These are phyloP conservation scores for Thaleichthys pacificus DNA, from an alignment of 2,797 vertebrate genomes.

Conservation along the genomic window DNA sequence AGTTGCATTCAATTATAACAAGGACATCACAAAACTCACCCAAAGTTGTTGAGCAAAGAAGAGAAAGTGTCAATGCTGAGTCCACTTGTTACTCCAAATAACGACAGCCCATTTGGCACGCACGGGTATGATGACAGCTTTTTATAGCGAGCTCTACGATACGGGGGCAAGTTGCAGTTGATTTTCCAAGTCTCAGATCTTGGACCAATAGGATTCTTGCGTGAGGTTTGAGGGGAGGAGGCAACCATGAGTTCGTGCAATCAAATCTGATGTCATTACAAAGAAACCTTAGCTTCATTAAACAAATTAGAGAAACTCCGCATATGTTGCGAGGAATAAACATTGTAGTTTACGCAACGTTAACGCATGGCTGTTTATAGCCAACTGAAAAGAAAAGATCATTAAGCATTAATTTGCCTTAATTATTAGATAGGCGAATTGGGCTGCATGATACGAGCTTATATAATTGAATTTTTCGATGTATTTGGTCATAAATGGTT, in stretches of 20 bases:
- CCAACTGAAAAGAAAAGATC: background rate
- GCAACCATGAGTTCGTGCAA: slow-evolving; percentile 33
- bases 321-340: slow-evolving; percentile 64
- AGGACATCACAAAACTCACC: slow-evolving; percentile 58
- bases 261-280: slow-evolving; percentile 81
- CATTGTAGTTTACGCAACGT: background rate
- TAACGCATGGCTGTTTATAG: background rate
- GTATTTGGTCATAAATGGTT: too few species aligned
- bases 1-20: background rate
- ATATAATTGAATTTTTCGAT: too few species aligned
- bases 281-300: slow-evolving; percentile 78
- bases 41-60: slow-evolving; percentile 32
- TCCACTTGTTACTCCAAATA: slow-evolving; percentile 72
- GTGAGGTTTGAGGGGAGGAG: slow-evolving; percentile 31
- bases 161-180: slow-evolving; percentile 70
- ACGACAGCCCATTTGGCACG: slow-evolving; percentile 75
- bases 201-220: slow-evolving; percentile 78
- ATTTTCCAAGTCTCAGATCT: slow-evolving; percentile 66
- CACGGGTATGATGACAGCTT: slow-evolving; percentile 61
- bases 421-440: background rate
- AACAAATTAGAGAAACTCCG: slow-evolving; percentile 73
- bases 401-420: background rate
- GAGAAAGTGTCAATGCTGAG: slow-evolving; percentile 50
- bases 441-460: too few species aligned
- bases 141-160: slow-evolving; percentile 78